Evolutionary conservation across 2,888 invertebrate species (phyloP).

Genomic region (Colletes collaris): DNA sequence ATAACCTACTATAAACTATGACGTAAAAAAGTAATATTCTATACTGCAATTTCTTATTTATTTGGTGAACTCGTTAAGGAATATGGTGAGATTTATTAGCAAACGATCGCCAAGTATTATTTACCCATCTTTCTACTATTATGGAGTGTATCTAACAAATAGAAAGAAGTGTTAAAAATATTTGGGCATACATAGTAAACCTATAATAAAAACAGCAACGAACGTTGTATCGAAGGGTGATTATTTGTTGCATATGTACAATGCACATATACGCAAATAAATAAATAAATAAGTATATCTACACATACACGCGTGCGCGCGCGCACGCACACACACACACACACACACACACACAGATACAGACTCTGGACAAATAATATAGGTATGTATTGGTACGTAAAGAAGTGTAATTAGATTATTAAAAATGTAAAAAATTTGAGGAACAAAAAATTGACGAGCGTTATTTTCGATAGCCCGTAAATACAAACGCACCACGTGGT

Average conservation of each 20-base stretch:
- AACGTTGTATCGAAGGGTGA: background rate
- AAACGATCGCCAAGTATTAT: background rate
- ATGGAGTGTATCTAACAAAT: background rate
- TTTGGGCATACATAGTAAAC: background rate
- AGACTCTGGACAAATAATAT: background rate
- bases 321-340: no score
- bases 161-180: background rate
- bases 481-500: constrained; percentile 30
- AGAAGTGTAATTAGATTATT: constrained; percentile 7
- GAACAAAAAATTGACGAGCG: background rate
- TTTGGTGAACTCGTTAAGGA: background rate
- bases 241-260: background rate
- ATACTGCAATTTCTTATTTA: background rate
- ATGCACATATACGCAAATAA: background rate
- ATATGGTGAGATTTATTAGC: background rate
- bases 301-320: background rate
- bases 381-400: background rate
- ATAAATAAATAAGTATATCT: background rate
- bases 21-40: background rate
- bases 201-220: background rate
- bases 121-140: background rate
- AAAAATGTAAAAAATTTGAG: background rate
- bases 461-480: constrained; percentile 14
- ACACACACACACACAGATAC: no score
- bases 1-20: constrained; percentile 13